These are phyloP conservation scores for Noctua janthe DNA, from an alignment of 2,888 invertebrate species.

Conservation along the genomic window DNA sequence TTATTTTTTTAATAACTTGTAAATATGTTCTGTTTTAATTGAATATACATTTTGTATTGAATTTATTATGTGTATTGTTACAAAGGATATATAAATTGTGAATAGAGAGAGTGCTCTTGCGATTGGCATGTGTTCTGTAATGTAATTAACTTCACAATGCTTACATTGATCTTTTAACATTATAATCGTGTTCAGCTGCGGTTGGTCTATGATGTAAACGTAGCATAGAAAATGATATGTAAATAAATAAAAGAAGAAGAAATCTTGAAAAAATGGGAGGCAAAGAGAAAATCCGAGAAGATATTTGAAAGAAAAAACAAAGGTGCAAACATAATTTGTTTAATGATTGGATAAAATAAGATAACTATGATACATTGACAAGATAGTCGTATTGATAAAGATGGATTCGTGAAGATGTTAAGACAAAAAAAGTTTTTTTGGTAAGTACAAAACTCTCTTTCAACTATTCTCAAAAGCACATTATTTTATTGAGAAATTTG, in stretches of 20 bases:
- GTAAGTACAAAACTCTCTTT: background rate
- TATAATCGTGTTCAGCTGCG: slow-evolving; percentile 8
- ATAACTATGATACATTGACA: background rate
- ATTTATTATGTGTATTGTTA: slow-evolving; percentile 15
- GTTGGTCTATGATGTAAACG: background rate
- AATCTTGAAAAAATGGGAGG: background rate
- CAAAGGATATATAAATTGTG: slow-evolving; percentile 23
- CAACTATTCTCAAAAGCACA: background rate
- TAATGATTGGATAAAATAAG: background rate
- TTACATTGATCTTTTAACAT: background rate
- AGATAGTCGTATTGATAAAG: background rate
- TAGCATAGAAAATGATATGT: background rate
- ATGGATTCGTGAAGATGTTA: background rate
- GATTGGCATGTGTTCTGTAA: slow-evolving; percentile 18
- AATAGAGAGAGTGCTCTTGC: slow-evolving; percentile 32
- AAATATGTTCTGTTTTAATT: slow-evolving; percentile 74
- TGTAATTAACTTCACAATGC: slow-evolving; percentile 8
- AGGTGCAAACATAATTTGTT: background rate
- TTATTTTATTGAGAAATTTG: background rate
- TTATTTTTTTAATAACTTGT: slow-evolving; percentile 80
- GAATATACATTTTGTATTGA: slow-evolving; percentile 36
- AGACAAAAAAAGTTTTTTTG: background rate
- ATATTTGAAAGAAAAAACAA: background rate
- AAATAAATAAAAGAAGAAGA: background rate
- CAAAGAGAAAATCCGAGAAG: background rate